Evolutionary conservation across 2,888 invertebrate species (phyloP).

Genomic region (Drosophila infuscata): DNA sequence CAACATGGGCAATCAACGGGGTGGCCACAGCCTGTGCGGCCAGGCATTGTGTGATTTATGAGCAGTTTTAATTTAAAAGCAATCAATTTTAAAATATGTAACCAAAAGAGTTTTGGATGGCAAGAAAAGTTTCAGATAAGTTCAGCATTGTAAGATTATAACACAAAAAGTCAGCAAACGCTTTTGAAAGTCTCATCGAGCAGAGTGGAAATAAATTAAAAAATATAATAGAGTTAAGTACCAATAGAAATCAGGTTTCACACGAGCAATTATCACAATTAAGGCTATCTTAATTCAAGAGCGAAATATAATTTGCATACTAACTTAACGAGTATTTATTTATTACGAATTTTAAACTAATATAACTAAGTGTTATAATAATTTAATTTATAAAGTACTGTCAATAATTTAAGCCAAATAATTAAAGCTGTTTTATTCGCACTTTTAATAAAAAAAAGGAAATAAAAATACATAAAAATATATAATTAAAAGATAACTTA

Average conservation of each 20-base stretch:
- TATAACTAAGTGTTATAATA: neutral
- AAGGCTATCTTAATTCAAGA: neutral
- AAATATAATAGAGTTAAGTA: neutral
- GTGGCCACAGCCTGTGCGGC: constrained; percentile 42
- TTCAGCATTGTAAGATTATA: constrained; percentile 11
- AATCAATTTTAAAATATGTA: constrained; percentile 68
- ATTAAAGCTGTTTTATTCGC: neutral
- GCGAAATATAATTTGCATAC: neutral
- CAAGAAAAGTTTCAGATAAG: constrained; percentile 45
- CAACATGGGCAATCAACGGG: neutral
- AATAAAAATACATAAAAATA: neutral
- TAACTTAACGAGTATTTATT: neutral
- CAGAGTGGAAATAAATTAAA: neutral
- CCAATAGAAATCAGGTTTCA: neutral
- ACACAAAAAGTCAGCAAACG: neutral
- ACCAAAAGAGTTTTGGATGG: constrained; percentile 51
- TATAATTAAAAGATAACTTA: neutral
- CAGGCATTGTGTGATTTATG: constrained; percentile 68
- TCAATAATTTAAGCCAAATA: too few relatives aligned
- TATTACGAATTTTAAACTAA: neutral
- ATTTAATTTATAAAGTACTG: neutral
- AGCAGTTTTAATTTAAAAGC: constrained; percentile 73
- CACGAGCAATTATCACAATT: neutral
- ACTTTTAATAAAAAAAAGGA: neutral
- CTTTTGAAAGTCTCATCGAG: neutral